These are phyloP conservation scores for Pseudorhombus dupliciocellatus DNA, from an alignment of 2,113 vertebrate species.

Conservation along the genomic window DNA sequence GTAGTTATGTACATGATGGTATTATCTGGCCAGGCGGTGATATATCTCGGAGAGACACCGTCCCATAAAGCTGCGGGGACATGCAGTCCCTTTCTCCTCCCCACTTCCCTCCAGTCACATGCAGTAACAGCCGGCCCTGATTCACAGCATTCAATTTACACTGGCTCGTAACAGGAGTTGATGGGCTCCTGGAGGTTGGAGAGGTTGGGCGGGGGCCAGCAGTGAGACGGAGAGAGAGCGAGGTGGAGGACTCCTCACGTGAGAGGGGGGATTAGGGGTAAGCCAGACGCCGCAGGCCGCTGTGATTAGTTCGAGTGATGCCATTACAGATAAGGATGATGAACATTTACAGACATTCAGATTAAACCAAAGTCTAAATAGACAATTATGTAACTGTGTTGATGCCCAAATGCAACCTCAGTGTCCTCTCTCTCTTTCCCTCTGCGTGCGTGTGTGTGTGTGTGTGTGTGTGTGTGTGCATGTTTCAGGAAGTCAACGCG, in stretches of 20 bases:
- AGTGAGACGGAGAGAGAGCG: neutral
- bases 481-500: slow-evolving; percentile 43
- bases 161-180: slow-evolving; percentile 70
- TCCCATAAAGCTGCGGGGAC: slow-evolving; percentile 73
- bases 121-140: slow-evolving; percentile 69
- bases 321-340: slow-evolving; percentile 58
- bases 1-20: slow-evolving; percentile 74
- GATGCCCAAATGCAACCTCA: slow-evolving; percentile 30
- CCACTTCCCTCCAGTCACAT: slow-evolving; percentile 59
- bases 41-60: slow-evolving; percentile 69
- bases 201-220: slow-evolving; percentile 28
- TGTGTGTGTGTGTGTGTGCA: slow-evolving; percentile 8
- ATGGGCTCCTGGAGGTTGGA: slow-evolving; percentile 64
- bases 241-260: slow-evolving; percentile 27
- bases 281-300: slow-evolving; percentile 24
- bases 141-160: slow-evolving; percentile 80
- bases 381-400: slow-evolving; percentile 56
- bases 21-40: slow-evolving; percentile 66
- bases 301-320: slow-evolving; percentile 57
- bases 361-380: slow-evolving; percentile 46
- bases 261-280: slow-evolving; percentile 49
- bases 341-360: slow-evolving; percentile 22
- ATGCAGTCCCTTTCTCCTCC: slow-evolving; percentile 56
- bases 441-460: neutral
- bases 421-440: slow-evolving; percentile 11